Evolutionary conservation across 2,888 invertebrate genomes (phyloP), one percentile per base, ranked within the genome.

Genomic region (Hipparchia semele): DNA sequence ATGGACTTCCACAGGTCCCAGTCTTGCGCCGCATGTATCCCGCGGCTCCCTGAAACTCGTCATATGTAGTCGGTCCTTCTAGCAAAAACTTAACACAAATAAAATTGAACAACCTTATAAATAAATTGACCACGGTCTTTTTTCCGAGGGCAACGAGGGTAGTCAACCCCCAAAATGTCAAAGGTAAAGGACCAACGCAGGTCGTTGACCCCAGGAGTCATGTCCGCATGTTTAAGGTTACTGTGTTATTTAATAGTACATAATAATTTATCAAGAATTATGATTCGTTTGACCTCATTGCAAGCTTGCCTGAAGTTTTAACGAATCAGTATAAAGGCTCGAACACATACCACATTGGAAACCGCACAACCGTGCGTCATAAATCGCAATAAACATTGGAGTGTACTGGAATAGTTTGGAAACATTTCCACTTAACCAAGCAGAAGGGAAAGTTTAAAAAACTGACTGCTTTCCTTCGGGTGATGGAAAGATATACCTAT

Each of bases 131-230:
- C 23, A 23, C 23, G n/a, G n/a, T 46, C 6, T 1, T 23, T 9
- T 12, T 66, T 62, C 46, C 70, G 45, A 70, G 70, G 62, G 62
- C 13, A 54, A 39, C 2, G 6, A 65, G 71, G 73, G 71, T 65
- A 51, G 12, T 60, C 71, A 74, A 74, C 69, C 72, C 74, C 69
- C 60, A 53, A 74, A 74, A 69, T 59, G 72, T 72, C 72, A 69
- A 39, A 71, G 71, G 61, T 68, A 68, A 68, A 68, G 46, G 59
- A 66, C 65, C 65, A 59, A 59, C 49, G 10, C 12, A 23, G 74
- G 74, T 69, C 72, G 56, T 61, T 72, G 46, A 56, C 72, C 72
- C 53, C 53, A 51, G 54, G 54, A 61, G 64, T 33, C 59, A 68
- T 72, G 23, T 65, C 65, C 65, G 23, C 53, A 65, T 65, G 49